A percentile compares a stretch with the other conserved stretches of the same genome.
Evolutionary conservation across 1,140 invertebrate species (phyloP).

Genomic region (Aphaenogaster rudis): DNA sequence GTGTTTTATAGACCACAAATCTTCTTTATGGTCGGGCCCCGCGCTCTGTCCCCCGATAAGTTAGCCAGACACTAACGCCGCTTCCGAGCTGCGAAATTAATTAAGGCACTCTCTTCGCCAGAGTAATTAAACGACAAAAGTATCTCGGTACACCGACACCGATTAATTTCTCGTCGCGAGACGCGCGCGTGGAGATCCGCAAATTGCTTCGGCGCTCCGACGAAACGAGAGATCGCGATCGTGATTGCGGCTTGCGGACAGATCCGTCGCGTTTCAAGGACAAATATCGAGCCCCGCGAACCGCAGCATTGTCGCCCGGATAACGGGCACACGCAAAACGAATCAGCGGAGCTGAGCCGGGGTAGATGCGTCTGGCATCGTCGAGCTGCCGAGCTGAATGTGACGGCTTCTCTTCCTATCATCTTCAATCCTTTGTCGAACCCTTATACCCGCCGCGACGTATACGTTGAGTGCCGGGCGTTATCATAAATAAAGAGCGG

Average conservation of each 20-base stretch:
- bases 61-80: slow-evolving; percentile 51
- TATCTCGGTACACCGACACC: slow-evolving; percentile 61
- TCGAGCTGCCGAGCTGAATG: slow-evolving; percentile 71
- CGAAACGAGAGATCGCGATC: slow-evolving; percentile 60
- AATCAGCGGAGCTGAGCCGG: slow-evolving; percentile 23
- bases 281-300: slow-evolving; percentile 59
- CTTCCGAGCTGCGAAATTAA: slow-evolving; percentile 56
- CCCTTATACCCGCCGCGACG: slow-evolving; percentile 69
- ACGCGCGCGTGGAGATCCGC: slow-evolving; percentile 30
- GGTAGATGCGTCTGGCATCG: slow-evolving; percentile 47
- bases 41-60: slow-evolving; percentile 37
- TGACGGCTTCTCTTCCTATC: slow-evolving; percentile 75
- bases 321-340: slow-evolving; percentile 54
- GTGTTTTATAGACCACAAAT: slow-evolving; percentile 75
- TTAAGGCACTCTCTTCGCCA: slow-evolving; percentile 43
- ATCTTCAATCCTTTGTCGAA: slow-evolving; percentile 81
- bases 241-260: slow-evolving; percentile 62
- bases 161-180: slow-evolving; percentile 61
- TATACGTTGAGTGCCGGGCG: slow-evolving; percentile 80
- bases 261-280: slow-evolving; percentile 56
- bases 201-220: slow-evolving; percentile 47
- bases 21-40: slow-evolving; percentile 66
- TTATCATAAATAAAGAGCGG: slow-evolving; percentile 85
- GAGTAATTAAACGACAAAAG: slow-evolving; percentile 65
- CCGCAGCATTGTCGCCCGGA: slow-evolving; percentile 60